Percentiles rank a stretch among this genome's conserved stretches.
phyloP scores from a whole-genome alignment of 1,140 invertebrate genomes.

The Pinna nobilis region DNA sequence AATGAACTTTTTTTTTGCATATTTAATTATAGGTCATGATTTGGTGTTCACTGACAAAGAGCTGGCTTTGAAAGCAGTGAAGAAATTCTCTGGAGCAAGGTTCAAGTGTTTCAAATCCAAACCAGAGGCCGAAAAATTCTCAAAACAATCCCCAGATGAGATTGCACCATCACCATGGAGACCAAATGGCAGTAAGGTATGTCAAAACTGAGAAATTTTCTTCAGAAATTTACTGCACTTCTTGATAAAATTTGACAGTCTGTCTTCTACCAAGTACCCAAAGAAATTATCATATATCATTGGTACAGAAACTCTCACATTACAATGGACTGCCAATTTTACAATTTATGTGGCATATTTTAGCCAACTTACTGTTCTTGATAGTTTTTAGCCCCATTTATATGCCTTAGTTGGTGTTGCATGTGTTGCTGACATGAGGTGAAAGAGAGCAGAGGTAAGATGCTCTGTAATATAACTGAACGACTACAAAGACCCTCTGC shows the following conservation, averaged over 20 bases:
- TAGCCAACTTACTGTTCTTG: too few relatives aligned
- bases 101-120: slow-evolving; percentile 84
- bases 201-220: background rate
- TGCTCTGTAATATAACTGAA: too few relatives aligned
- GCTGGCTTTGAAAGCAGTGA: slow-evolving; percentile 83
- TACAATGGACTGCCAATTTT: too few relatives aligned
- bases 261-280: too few relatives aligned
- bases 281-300: too few relatives aligned
- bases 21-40: slow-evolving; percentile 32
- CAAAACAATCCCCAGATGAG: slow-evolving; percentile 55
- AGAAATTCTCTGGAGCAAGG: slow-evolving; percentile 83
- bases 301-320: too few relatives aligned
- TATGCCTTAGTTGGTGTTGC: background rate
- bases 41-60: slow-evolving; percentile 82
- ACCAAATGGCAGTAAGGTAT: slow-evolving; percentile 14
- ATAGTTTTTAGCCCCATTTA: too few relatives aligned
- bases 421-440: slow-evolving; percentile 1
- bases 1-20: background rate
- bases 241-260: background rate
- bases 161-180: slow-evolving; percentile 29
- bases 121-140: slow-evolving; percentile 84
- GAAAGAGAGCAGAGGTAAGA: too few relatives aligned
- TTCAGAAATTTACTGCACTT: background rate
- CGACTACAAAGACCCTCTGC: too few relatives aligned
- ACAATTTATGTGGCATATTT: too few relatives aligned